phyloP scores from a whole-genome alignment of 2,113 vertebrate genomes.

The Stercorarius parasiticus region DNA sequence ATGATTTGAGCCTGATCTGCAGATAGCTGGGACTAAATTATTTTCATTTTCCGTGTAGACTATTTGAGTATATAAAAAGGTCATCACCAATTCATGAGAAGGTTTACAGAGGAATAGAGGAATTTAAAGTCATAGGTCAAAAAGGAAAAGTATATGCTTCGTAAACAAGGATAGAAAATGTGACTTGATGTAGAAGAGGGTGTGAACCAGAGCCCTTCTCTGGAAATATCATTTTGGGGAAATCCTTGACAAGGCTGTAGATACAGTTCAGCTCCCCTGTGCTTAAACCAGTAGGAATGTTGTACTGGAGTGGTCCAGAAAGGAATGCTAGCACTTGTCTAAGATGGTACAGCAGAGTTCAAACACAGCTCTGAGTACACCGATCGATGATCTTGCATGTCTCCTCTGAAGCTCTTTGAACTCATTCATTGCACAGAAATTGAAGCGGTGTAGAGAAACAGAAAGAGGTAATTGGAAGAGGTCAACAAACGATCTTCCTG shows the following conservation, averaged over 20 bases:
- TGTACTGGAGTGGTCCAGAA: not conserved
- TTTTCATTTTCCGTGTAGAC: not conserved
- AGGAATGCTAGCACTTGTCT: not conserved
- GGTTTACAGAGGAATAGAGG: not conserved
- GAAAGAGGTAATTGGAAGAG: not conserved
- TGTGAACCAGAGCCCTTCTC: not conserved
- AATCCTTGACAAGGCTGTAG: not conserved
- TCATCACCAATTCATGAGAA: not conserved
- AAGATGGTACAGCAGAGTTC: not conserved
- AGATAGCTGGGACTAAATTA: not conserved
- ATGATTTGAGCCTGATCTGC: not conserved
- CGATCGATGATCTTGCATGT: not conserved
- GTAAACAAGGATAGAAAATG: not conserved
- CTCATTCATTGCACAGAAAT: not conserved
- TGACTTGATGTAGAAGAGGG: not conserved
- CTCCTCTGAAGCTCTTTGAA: not conserved
- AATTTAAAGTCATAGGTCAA: not conserved
- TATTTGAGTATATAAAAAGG: not conserved
- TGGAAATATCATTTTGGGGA: not conserved
- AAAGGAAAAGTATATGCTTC: not conserved
- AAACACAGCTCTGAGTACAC: not conserved
- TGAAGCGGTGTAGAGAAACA: not conserved
- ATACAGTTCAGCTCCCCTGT: not conserved
- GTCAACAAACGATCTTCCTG: not conserved
- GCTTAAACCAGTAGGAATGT: not conserved